These are phyloP conservation scores for Drosophila gaucha DNA, from an alignment of 2,888 invertebrate species.

Conservation along the genomic window DNA sequence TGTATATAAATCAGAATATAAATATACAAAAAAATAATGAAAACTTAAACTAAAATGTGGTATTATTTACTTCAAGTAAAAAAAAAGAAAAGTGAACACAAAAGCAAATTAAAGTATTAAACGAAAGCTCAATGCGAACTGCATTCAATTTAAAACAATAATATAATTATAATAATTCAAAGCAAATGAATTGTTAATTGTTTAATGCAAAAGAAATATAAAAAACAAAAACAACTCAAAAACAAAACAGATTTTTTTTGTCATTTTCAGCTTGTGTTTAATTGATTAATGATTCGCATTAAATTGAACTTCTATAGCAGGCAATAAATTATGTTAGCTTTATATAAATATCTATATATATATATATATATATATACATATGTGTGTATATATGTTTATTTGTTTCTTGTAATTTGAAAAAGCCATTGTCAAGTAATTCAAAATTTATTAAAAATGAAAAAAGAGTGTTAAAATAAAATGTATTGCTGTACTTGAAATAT, in stretches of 20 bases:
- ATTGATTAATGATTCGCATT: conserved; percentile 5
- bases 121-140: conserved; percentile 33
- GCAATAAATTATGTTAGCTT: background rate
- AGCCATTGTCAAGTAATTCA: background rate
- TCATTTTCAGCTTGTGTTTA: conserved; percentile 1
- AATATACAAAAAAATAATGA: conserved; percentile 11
- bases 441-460: background rate
- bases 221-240: background rate
- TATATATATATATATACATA: no score
- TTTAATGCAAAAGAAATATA: conserved; percentile 23
- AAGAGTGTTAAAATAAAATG: background rate
- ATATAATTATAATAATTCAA: conserved; percentile 21
- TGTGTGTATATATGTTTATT: no score
- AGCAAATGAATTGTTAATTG: conserved; percentile 16
- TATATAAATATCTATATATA: background rate
- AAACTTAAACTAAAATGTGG: conserved; percentile 52
- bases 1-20: conserved; percentile 39
- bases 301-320: background rate
- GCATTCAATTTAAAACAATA: conserved; percentile 19
- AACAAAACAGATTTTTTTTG: background rate
- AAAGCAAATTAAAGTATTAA: conserved; percentile 7
- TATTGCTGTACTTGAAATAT: background rate
- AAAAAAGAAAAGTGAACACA: background rate
- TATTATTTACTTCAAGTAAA: conserved; percentile 73
- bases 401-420: background rate